Evolutionary conservation across 2,113 vertebrate species (phyloP).

Genomic region (Prietella phreatophila): DNA sequence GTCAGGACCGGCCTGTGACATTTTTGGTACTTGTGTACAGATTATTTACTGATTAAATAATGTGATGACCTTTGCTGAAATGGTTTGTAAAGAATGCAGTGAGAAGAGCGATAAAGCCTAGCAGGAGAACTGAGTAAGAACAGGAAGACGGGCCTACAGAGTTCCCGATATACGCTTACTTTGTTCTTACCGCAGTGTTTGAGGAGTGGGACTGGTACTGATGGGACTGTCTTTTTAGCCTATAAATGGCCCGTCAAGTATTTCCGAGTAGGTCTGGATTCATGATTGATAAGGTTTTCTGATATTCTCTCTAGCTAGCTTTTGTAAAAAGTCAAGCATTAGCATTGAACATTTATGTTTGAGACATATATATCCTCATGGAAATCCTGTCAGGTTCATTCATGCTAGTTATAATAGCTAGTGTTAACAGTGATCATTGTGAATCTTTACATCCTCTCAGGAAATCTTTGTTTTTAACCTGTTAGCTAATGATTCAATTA

Average conservation of each 20-base stretch:
- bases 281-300: neutral
- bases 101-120: neutral
- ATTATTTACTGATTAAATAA: constrained; percentile 29
- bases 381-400: neutral
- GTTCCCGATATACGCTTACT: neutral
- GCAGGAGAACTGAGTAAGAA: neutral
- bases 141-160: neutral
- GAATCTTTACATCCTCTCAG: neutral
- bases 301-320: neutral
- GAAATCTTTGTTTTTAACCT: neutral
- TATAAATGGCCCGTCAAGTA: neutral
- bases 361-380: neutral
- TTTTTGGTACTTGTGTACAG: neutral
- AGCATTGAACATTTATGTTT: neutral
- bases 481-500: neutral
- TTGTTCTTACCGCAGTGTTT: neutral
- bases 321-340: neutral
- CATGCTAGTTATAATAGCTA: neutral
- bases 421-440: neutral
- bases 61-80: constrained; percentile 13
- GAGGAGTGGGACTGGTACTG: neutral
- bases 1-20: neutral
- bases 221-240: neutral
- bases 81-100: constrained; percentile 7
- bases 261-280: neutral